Percentiles rank a stretch among this genome's conserved stretches.
Evolutionary conservation across 2,888 invertebrate species (phyloP).

Genomic region (Autographa pulchrina): DNA sequence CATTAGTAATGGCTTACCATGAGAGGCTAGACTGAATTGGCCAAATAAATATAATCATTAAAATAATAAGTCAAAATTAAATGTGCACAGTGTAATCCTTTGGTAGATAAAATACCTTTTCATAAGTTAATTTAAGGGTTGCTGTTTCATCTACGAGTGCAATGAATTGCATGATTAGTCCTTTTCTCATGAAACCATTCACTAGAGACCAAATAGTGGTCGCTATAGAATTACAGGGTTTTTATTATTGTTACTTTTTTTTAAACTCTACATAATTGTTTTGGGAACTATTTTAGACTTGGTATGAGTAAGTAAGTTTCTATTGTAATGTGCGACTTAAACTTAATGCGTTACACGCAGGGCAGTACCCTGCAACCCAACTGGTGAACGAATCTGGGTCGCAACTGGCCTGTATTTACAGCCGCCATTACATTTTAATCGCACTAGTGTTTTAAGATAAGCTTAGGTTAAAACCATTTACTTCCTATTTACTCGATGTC

Average conservation of each 20-base stretch:
- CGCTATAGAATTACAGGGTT: background rate
- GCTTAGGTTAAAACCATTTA: background rate
- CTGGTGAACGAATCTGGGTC: too few relatives aligned
- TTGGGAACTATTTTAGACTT: background rate
- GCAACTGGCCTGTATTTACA: too few relatives aligned
- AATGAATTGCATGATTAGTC: background rate
- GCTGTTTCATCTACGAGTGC: background rate
- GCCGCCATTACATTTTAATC: too few relatives aligned
- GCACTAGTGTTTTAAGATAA: background rate
- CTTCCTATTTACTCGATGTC: background rate
- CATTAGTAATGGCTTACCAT: background rate
- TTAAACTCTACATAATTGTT: background rate
- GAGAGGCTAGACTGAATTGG: background rate
- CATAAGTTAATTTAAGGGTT: conserved; percentile 14
- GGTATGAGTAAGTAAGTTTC: background rate
- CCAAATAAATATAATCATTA: conserved; percentile 7
- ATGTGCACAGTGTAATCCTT: too few relatives aligned
- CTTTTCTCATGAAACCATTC: background rate
- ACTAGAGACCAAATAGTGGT: background rate
- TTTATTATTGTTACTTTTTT: background rate
- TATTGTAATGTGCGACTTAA: too few relatives aligned
- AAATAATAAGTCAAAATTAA: conserved; percentile 34
- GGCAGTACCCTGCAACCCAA: too few relatives aligned
- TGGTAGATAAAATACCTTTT: conserved; percentile 25
- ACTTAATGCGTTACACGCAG: too few relatives aligned